Evolutionary conservation across 2,113 vertebrate genomes (phyloP).

Genomic region (Ctenomys sociabilis): DNA sequence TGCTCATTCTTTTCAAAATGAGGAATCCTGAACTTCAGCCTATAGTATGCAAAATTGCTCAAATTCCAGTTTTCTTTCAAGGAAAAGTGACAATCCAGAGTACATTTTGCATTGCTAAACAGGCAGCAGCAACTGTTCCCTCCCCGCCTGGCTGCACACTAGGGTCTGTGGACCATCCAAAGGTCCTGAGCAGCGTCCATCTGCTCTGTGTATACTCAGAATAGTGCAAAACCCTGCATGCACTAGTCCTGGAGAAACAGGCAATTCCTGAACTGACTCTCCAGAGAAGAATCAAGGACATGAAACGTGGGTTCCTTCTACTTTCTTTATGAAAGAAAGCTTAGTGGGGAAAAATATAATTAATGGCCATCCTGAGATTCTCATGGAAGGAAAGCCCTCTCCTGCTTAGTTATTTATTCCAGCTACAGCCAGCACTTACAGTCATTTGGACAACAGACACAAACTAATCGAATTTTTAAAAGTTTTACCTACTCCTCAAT

Average conservation of each 20-base stretch:
- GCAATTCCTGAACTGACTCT: not conserved
- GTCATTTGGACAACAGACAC: not conserved
- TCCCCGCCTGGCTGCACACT: not conserved
- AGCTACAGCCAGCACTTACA: not conserved
- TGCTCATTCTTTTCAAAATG: slow-evolving; percentile 71
- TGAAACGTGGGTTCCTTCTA: not conserved
- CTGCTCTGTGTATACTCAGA: not conserved
- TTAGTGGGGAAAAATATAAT: not conserved
- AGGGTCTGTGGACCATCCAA: not conserved
- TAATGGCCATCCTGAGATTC: not conserved
- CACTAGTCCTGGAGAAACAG: not conserved
- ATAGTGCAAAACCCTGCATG: not conserved
- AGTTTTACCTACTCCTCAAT: not conserved
- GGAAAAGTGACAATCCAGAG: slow-evolving; percentile 25
- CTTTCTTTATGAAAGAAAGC: slow-evolving; percentile 10
- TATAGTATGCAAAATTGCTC: slow-evolving; percentile 63
- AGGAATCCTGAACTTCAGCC: slow-evolving; percentile 70
- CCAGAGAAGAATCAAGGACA: not conserved
- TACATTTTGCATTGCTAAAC: slow-evolving; percentile 31
- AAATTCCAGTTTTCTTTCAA: slow-evolving; percentile 63
- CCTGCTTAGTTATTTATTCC: not conserved
- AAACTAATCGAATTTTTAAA: not conserved
- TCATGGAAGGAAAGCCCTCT: not conserved
- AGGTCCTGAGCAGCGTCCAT: not conserved
- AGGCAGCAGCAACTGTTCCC: not conserved